Conservation (phyloP, 2,888 invertebrate genomes). For the Ectemnius continuus region DNA sequence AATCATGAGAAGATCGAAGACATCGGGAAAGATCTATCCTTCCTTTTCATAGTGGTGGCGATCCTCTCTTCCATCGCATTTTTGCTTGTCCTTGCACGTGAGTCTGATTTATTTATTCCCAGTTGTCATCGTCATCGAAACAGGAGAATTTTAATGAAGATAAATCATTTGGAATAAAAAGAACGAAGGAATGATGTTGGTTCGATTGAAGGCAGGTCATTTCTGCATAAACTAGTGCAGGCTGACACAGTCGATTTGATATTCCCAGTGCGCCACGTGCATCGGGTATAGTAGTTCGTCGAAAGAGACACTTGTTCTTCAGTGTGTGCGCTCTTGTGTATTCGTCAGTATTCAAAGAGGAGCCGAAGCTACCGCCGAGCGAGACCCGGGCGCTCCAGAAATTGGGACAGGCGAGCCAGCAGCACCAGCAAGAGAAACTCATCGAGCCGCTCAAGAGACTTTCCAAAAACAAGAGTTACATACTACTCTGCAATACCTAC, state of each 20-base stretch:
- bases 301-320: no score
- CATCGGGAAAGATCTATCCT: constrained; percentile 76
- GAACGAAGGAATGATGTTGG: no score
- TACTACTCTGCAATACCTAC: constrained; percentile 82
- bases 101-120: constrained; percentile 17
- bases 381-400: constrained; percentile 69
- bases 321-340: constrained; percentile 42
- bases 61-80: constrained; percentile 80
- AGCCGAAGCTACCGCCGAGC: constrained; percentile 81
- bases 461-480: constrained; percentile 80
- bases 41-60: constrained; percentile 70
- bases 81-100: constrained; percentile 79
- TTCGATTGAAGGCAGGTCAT: no score
- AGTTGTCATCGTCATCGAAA: no score
- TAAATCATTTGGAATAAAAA: neutral
- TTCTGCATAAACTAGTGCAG: no score
- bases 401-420: constrained; percentile 37
- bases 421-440: constrained; percentile 56
- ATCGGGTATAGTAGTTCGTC: no score
- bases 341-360: constrained; percentile 80
- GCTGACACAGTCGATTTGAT: no score
- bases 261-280: no score
- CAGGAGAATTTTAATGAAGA: no score
- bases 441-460: constrained; percentile 78
- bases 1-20: constrained; percentile 77